phyloP scores from a whole-genome alignment of 2,888 invertebrate species.

The Philereme transversata region DNA sequence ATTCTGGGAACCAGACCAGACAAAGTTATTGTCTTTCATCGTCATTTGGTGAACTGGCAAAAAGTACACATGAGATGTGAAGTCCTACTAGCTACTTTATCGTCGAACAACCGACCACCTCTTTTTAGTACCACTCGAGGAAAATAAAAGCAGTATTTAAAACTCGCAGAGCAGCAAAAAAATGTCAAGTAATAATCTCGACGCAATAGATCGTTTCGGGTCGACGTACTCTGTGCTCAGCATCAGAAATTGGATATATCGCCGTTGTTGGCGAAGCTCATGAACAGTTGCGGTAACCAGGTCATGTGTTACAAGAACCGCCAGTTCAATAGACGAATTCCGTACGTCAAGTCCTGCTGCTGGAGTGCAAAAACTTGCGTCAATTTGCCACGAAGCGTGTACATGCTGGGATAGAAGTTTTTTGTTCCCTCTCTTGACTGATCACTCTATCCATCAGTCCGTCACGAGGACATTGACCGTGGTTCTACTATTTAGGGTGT shows the following conservation, averaged over 20 bases:
- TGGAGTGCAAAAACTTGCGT: conserved; percentile 69
- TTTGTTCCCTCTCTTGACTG: conserved; percentile 72
- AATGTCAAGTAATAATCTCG: conserved; percentile 33
- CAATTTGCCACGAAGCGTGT: conserved; percentile 63
- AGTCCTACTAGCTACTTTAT: conserved; percentile 38
- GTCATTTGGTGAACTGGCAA: conserved; percentile 42
- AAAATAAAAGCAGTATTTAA: conserved; percentile 11
- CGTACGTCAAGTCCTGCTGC: conserved; percentile 53
- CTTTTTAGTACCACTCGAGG: conserved; percentile 8
- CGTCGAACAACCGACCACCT: conserved; percentile 10
- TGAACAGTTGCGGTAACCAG: conserved; percentile 55
- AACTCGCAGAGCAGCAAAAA: conserved; percentile 20
- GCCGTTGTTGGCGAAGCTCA: conserved; percentile 54
- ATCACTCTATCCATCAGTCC: conserved; percentile 67
- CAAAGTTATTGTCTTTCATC: conserved; percentile 51
- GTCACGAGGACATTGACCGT: conserved; percentile 78
- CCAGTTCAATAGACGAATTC: conserved; percentile 66
- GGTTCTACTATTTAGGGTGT: conserved; percentile 68
- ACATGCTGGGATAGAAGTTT: conserved; percentile 65
- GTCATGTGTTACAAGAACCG: conserved; percentile 54
- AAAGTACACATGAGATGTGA: conserved; percentile 45
- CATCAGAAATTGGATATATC: conserved; percentile 65
- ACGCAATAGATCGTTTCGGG: conserved; percentile 51
- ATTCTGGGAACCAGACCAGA: conserved; percentile 61
- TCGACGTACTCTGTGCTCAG: conserved; percentile 60